Percentiles rank a stretch among this genome's conserved stretches.
Evolutionary conservation across 2,888 invertebrate species (phyloP).

Genomic region (Drosophila testacea): DNA sequence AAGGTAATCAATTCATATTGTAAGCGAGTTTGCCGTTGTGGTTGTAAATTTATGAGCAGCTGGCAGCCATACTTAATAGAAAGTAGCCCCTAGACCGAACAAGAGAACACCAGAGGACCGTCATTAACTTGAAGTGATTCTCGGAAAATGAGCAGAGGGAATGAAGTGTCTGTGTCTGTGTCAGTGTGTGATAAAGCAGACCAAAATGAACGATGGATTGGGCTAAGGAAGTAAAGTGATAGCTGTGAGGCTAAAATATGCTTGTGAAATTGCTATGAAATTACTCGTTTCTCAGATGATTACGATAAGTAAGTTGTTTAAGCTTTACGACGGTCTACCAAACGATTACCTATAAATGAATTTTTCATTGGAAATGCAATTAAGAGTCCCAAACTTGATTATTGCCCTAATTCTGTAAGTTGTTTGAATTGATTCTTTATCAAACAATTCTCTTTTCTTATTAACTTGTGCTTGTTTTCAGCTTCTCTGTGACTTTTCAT

Average conservation of each 20-base stretch:
- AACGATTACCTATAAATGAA: conserved; percentile 1
- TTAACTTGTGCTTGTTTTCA: not conserved
- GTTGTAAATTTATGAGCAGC: conserved; percentile 56
- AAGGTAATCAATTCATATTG: conserved; percentile 74
- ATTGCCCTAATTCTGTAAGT: conserved; percentile 1
- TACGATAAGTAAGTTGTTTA: conserved; percentile 26
- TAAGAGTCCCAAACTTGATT: not conserved
- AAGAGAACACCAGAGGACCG: conserved; percentile 35
- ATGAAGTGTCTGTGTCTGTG: not conserved
- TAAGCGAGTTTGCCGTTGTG: conserved; percentile 39
- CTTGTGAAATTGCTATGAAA: conserved; percentile 57
- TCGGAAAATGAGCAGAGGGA: conserved; percentile 41
- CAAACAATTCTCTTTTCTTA: not conserved
- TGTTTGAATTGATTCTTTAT: not conserved
- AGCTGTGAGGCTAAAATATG: conserved; percentile 46
- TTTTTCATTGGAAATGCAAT: conserved; percentile 12
- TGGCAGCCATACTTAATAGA: conserved; percentile 39
- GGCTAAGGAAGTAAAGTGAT: conserved; percentile 27
- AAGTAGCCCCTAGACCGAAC: conserved; percentile 8
- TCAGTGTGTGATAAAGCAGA: conserved; percentile 6
- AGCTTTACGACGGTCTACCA: conserved; percentile 8
- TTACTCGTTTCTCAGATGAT: conserved; percentile 33
- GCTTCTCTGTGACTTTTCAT: conserved; percentile 9
- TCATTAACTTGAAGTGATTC: conserved; percentile 57
- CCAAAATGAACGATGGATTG: conserved; percentile 34